Evolutionary conservation across 2,888 invertebrate genomes (phyloP), one percentile per base, ranked within the genome.

Genomic region (Drosophila infuscata): DNA sequence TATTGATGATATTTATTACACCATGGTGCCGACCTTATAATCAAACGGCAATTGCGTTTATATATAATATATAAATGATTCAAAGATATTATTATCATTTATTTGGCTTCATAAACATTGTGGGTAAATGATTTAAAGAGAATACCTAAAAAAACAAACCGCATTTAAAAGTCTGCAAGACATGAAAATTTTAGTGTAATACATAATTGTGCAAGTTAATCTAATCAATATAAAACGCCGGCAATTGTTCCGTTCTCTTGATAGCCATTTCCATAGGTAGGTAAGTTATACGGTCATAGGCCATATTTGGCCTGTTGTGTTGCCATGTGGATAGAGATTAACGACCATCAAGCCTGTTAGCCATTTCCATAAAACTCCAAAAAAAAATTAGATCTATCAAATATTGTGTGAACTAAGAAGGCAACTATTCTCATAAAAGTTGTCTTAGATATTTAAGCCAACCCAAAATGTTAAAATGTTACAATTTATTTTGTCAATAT

Each of bases 1-100:
- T 8, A 29, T 68, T 6, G 68, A 70, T 20, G 35, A 35, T 12
- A 35, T 68, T 7, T 49, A 41, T 30, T 68, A 70, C 33, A 68
- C 70, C 12, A 58, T 58, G 70, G 70, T 68, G 41, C 68, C 68
- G 12, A 29, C 17, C 3, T 20, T 32, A 12, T 69, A 35, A 38
- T 17, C 25, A 33, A 67, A 30, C 54, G 25, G n/a, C 30, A n/a
- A 11, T 30, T 51, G 30, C 41, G 30, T 56, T 56, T 41, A 32
- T 20, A 29, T 29, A 36, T 15, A 54, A 38, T 41, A 46, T 57
- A n/a, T 30, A 38, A 20, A 57, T 41, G 15, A 9, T 54, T 54
- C 17, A 4, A 9, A 15, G 15, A n/a, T 36, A 7, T 12, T n/a
- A n/a, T 29, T 12, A 15, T n/a, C 7, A 15, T 17, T 5, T 15